Percentiles rank a stretch among this genome's conserved stretches.
These are phyloP conservation scores for Siniperca chuatsi DNA, from an alignment of 2,113 vertebrate species.

Conservation along the genomic window DNA sequence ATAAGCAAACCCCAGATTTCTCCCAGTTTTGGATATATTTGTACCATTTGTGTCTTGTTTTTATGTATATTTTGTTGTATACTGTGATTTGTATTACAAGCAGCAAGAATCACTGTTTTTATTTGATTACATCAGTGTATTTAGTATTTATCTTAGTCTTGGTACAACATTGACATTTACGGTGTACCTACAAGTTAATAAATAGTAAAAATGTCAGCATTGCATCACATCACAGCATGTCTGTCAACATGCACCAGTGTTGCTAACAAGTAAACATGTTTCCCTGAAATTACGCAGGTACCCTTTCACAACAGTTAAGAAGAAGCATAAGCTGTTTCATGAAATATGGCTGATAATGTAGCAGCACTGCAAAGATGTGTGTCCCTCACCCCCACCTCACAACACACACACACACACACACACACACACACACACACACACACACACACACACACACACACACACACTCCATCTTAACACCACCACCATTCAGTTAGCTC, in stretches of 20 bases:
- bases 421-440: not conserved
- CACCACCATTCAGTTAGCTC: not conserved
- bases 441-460: not conserved
- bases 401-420: not conserved
- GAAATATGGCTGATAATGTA: not conserved
- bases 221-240: slow-evolving; percentile 26
- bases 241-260: not conserved
- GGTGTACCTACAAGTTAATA: slow-evolving; percentile 23
- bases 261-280: slow-evolving; percentile 20
- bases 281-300: not conserved
- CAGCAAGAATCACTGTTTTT: slow-evolving; percentile 4
- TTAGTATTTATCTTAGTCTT: slow-evolving; percentile 2
- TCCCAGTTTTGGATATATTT: no score
- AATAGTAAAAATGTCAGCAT: slow-evolving; percentile 27
- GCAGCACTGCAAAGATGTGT: not conserved
- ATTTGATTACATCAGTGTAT: not conserved
- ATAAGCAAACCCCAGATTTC: not conserved
- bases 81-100: no score
- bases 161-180: slow-evolving; percentile 14
- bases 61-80: no score
- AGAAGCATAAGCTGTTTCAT: not conserved
- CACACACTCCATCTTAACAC: not conserved
- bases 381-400: no score
- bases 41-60: no score
- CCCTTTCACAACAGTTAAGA: not conserved